These are phyloP conservation scores for Thecocarcelia acutangulata DNA, from an alignment of 2,888 invertebrate genomes.

Conservation along the genomic window DNA sequence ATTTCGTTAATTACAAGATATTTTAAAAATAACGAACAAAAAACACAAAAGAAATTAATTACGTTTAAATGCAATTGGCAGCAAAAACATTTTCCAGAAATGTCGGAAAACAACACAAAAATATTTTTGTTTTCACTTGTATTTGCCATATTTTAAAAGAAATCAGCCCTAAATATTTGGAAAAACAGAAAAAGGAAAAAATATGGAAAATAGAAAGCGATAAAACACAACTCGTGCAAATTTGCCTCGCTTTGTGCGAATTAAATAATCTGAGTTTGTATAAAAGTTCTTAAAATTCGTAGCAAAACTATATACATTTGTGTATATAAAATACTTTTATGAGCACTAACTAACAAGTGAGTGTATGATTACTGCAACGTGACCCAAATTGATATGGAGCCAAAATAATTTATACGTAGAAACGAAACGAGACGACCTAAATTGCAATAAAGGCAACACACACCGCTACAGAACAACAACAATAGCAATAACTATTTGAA, in stretches of 20 bases:
- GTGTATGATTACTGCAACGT: conserved; percentile 61
- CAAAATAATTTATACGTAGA: conserved; percentile 58
- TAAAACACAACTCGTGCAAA: conserved; percentile 5
- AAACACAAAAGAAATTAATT: conserved; percentile 17
- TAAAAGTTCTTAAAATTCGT: neutral
- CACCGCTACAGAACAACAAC: conserved; percentile 12
- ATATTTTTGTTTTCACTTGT: neutral
- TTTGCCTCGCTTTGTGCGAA: neutral
- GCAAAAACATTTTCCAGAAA: neutral
- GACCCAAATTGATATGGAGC: conserved; percentile 68
- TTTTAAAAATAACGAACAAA: conserved; percentile 2
- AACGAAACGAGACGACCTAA: conserved; percentile 67
- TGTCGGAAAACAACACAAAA: neutral
- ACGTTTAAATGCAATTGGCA: conserved; percentile 31
- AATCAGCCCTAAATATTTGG: conserved; percentile 6
- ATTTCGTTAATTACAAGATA: conserved; percentile 8
- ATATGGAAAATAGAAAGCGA: neutral
- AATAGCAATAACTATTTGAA: conserved; percentile 12
- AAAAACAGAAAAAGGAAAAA: neutral
- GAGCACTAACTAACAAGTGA: conserved; percentile 22
- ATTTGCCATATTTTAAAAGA: neutral
- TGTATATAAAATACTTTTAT: conserved; percentile 9
- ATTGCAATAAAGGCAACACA: conserved; percentile 41
- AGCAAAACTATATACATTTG: conserved; percentile 11
- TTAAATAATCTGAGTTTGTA: conserved; percentile 19